phyloP scores from a whole-genome alignment of 2,113 vertebrate genomes.

The Platysternon megacephalum region DNA sequence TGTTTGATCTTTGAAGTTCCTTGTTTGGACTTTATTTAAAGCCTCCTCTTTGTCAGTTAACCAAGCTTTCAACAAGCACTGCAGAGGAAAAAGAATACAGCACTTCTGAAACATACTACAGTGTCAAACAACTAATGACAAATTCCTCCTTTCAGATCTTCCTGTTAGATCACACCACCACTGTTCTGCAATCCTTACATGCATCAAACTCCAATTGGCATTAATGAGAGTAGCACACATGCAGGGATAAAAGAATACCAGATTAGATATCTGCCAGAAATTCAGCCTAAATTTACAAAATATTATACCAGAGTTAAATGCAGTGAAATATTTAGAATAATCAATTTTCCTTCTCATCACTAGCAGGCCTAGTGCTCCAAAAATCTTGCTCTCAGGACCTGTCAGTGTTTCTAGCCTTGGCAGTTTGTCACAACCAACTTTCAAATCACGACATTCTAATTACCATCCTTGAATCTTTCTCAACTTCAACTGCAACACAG shows the following conservation, averaged over 20 bases:
- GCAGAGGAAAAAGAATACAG: slow-evolving; percentile 22
- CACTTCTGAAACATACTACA: not conserved
- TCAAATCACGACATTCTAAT: not conserved
- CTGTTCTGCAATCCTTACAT: not conserved
- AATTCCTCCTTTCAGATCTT: no score
- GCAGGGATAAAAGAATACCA: not conserved
- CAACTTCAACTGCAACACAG: not conserved
- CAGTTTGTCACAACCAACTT: not conserved
- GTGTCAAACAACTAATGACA: not conserved
- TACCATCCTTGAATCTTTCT: not conserved
- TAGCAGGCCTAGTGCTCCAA: not conserved
- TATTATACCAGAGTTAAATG: not conserved
- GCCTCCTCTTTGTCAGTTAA: slow-evolving; percentile 91
- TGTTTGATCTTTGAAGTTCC: slow-evolving; percentile 89
- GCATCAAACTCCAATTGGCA: not conserved
- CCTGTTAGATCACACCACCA: not conserved
- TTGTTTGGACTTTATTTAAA: slow-evolving; percentile 89
- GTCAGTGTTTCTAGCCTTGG: not conserved
- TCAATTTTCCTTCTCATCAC: not conserved
- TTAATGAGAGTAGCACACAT: not conserved
- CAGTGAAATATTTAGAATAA: not conserved
- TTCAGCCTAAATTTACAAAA: fast-evolving
- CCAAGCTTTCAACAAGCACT: slow-evolving; percentile 92
- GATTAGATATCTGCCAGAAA: not conserved
- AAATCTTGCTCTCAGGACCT: not conserved